Evolutionary conservation across 2,888 invertebrate genomes (phyloP).

Genomic region (Ceraclea dissimilis): DNA sequence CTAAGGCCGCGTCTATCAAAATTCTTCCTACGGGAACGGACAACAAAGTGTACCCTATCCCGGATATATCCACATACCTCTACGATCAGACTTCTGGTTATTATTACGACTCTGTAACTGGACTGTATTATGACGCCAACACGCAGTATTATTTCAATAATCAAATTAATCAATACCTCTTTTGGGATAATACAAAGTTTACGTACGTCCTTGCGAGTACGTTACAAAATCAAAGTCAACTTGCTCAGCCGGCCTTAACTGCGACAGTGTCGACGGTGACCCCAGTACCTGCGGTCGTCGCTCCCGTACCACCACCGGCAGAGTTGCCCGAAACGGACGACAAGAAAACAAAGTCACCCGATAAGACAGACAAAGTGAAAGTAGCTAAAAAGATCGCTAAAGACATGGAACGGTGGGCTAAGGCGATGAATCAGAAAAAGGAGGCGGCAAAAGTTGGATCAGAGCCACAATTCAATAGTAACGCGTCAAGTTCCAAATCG

Average conservation of each 20-base stretch:
- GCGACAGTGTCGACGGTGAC: no score
- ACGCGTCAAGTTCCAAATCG: conserved; percentile 54
- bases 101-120: conserved; percentile 89
- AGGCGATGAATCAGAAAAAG: conserved; percentile 93
- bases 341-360: conserved; percentile 63
- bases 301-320: conserved; percentile 7
- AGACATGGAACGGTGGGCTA: conserved; percentile 83
- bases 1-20: conserved; percentile 36
- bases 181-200: conserved; percentile 78
- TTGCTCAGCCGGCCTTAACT: conserved; percentile 28
- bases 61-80: conserved; percentile 86
- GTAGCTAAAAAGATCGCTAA: conserved; percentile 97
- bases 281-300: conserved; percentile 27
- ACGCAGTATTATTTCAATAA: conserved; percentile 96
- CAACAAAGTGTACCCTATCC: conserved; percentile 62
- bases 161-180: conserved; percentile 83
- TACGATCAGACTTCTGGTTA: conserved; percentile 94
- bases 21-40: conserved; percentile 52
- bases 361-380: conserved; percentile 89
- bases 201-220: conserved; percentile 53
- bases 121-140: conserved; percentile 92
- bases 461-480: conserved; percentile 43
- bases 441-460: conserved; percentile 51
- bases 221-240: conserved; percentile 33
- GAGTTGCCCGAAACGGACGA: conserved; percentile 35